Base-by-base conservation (phyloP, 2,113 vertebrate species). In the Pseudonaja textilis region DNA sequence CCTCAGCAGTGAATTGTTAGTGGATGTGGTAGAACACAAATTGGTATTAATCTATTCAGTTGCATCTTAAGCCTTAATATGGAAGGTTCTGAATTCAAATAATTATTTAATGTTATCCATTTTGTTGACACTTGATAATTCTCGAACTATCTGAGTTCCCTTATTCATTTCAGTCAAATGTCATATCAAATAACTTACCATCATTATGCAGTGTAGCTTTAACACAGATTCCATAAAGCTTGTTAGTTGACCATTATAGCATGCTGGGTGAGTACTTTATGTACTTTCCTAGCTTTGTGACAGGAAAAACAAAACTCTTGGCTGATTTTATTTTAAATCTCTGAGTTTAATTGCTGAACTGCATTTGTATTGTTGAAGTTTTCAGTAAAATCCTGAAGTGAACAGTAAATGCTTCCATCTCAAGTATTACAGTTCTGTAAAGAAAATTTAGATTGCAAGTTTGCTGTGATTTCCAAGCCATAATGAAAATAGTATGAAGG, bases 41-140 rank as follows among this genome's bases (percentile, higher is more conserved):
- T 39, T 56, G 54, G 18, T 52, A 57, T 50, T 0, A 16, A 0
- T 20, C 11, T 1, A 0, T 23, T 1, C 23, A 25, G 0, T 3
- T 50, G 14, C 12, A 20, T 1, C 7, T 94, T 88, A 14, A 22
- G 88, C 90, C 54, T 23, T 34, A 42, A 2, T 20, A 39, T 18
- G 1, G 1, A 56, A 25, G 81, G 52, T 42, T 45, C 93, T 90
- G 90, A 86, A 93, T 42, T 5, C n/a, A 22, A 69, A 47, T 20
- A 26, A 25, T 69, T 64, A 34, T 61, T 25, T 0, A 92, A 85
- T 25, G 29, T 10, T 61, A 90, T 2, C 6, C 4, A 0, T 45
- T 85, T 90, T 52, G 14, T 22, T 14, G 81, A 54, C 81, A 88
- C 90, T 74, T 42, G 7, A n/a, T 94, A 69, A 1, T 69, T 94